Percentiles rank a stretch among this genome's conserved stretches.
phyloP scores from a whole-genome alignment of 2,113 vertebrate species.

The Podilymbus podiceps region DNA sequence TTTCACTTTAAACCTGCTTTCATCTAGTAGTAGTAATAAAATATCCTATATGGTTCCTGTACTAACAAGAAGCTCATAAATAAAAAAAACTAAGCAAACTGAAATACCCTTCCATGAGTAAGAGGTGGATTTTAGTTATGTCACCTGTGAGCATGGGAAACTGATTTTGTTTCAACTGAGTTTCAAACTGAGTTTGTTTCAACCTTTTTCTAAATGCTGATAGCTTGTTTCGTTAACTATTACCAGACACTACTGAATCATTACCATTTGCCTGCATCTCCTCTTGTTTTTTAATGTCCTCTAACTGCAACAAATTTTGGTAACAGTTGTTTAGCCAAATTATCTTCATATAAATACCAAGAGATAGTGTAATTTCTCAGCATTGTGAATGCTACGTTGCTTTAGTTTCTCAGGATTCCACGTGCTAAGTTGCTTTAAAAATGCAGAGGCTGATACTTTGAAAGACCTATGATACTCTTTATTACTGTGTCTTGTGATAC shows the following conservation, averaged over 20 bases:
- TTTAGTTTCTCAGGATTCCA: not conserved
- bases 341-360: not conserved
- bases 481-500: not conserved
- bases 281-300: not conserved
- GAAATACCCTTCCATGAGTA: not conserved
- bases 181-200: no score
- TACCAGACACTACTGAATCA: not conserved
- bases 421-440: not conserved
- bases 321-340: not conserved
- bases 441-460: not conserved
- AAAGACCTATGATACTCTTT: not conserved
- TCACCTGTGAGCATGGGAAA: conserved; percentile 1
- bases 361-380: not conserved
- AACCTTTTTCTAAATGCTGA: conserved; percentile 33
- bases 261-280: not conserved
- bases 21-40: not conserved
- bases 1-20: conserved; percentile 45
- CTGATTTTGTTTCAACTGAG: no score
- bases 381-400: not conserved
- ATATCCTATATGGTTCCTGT: not conserved
- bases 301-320: not conserved
- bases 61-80: conserved; percentile 17
- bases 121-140: conserved; percentile 51
- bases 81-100: not conserved
- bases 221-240: conserved; percentile 61